Conservation (phyloP, 2,797 vertebrate species). For the Characodon lateralis region DNA sequence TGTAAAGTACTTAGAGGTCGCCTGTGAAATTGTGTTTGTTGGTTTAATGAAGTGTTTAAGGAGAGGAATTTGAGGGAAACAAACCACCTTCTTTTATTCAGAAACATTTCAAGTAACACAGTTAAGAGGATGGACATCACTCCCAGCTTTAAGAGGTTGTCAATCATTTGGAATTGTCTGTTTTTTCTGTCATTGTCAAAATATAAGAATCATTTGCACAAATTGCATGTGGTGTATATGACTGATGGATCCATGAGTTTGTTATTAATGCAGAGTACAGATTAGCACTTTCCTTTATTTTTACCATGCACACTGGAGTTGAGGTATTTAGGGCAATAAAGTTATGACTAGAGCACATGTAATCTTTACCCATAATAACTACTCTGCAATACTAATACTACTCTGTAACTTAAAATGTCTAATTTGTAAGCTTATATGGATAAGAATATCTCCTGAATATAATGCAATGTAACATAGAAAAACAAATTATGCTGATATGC, state of each 20-base stretch:
- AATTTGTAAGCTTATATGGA: too few relatives aligned
- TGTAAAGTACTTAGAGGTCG: conserved; percentile 20
- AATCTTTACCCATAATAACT: background rate
- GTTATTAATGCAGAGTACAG: background rate
- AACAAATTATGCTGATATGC: too few relatives aligned
- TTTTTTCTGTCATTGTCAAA: background rate
- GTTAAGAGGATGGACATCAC: background rate
- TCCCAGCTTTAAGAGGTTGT: background rate
- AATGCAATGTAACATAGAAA: too few relatives aligned
- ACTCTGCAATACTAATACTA: background rate
- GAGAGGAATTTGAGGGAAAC: conserved; percentile 19
- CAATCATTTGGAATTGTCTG: background rate
- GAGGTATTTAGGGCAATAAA: background rate
- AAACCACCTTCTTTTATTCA: conserved; percentile 23
- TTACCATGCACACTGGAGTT: background rate
- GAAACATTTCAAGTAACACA: background rate
- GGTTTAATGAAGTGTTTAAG: conserved; percentile 39
- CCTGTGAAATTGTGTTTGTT: conserved; percentile 31
- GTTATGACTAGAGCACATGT: background rate
- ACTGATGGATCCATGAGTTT: background rate
- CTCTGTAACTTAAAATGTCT: too few relatives aligned
- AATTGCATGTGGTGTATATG: background rate
- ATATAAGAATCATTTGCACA: background rate
- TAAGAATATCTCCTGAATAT: too few relatives aligned
- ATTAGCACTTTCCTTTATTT: background rate